Percentiles rank a stretch among this genome's conserved stretches.
Conservation (phyloP, 1,140 invertebrate species). For the Leguminivora glycinivorella region DNA sequence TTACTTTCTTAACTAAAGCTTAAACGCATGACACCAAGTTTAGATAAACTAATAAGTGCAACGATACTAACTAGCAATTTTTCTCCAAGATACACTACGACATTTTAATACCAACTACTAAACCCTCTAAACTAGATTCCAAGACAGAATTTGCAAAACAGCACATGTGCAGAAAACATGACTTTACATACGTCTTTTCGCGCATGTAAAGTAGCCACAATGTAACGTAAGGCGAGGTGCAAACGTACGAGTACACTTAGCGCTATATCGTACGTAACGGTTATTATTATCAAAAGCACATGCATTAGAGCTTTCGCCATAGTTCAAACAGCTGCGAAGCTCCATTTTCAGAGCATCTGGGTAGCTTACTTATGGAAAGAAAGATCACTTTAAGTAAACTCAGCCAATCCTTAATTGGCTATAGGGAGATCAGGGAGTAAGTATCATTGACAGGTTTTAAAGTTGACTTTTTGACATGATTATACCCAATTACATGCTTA, state of each 20-base stretch:
- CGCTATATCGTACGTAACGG: constrained; percentile 30
- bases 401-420: no score
- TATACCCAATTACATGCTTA: no score
- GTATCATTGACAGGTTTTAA: no score
- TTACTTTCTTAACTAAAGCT: neutral
- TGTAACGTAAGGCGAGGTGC: constrained; percentile 11
- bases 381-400: neutral
- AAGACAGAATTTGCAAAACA: neutral
- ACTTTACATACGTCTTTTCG: neutral
- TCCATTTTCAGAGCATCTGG: constrained; percentile 30
- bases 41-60: neutral
- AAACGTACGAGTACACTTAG: constrained; percentile 16
- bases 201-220: neutral
- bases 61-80: neutral
- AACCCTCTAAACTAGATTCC: constrained; percentile 1
- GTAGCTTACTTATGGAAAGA: neutral
- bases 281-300: constrained; percentile 26
- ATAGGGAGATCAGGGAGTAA: no score
- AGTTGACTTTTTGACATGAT: no score
- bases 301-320: constrained; percentile 27
- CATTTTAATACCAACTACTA: constrained; percentile 1
- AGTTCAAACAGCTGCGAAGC: constrained; percentile 30
- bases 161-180: neutral
- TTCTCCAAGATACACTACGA: neutral
- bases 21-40: neutral